Conservation (phyloP, 2,888 invertebrate species). For the Hyposoter dolosus region DNA sequence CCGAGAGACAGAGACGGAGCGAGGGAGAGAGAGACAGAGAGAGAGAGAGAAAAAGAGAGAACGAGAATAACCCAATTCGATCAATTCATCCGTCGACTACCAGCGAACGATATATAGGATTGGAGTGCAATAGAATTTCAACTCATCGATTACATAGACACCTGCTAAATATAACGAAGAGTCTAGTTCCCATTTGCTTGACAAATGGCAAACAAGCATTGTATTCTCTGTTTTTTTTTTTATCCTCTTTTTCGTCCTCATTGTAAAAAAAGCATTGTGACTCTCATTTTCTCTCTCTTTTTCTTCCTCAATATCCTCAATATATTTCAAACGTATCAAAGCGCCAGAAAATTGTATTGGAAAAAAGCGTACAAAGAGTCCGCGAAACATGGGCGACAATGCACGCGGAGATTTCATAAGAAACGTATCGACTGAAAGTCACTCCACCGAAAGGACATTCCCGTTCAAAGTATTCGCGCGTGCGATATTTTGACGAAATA, state of each 20-base stretch:
- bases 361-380: background rate
- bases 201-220: constrained; percentile 52
- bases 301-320: background rate
- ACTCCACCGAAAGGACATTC: background rate
- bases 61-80: constrained; percentile 54
- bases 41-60: constrained; percentile 54
- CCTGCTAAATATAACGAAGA: constrained; percentile 57
- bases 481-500: background rate
- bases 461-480: background rate
- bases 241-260: background rate
- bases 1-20: background rate
- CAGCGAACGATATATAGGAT: constrained; percentile 45
- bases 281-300: background rate
- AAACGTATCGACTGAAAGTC: background rate
- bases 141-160: constrained; percentile 59
- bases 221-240: background rate
- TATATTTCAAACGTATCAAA: constrained; percentile 3
- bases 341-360: background rate
- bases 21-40: constrained; percentile 40
- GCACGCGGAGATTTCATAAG: background rate
- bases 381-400: background rate
- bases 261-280: background rate
- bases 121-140: constrained; percentile 56
- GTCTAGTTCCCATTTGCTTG: constrained; percentile 51
- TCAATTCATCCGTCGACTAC: constrained; percentile 55